A percentile compares a stretch with the other conserved stretches of the same genome.
Evolutionary conservation across 2,888 invertebrate genomes (phyloP).

Genomic region (Salpingus planirostris): DNA sequence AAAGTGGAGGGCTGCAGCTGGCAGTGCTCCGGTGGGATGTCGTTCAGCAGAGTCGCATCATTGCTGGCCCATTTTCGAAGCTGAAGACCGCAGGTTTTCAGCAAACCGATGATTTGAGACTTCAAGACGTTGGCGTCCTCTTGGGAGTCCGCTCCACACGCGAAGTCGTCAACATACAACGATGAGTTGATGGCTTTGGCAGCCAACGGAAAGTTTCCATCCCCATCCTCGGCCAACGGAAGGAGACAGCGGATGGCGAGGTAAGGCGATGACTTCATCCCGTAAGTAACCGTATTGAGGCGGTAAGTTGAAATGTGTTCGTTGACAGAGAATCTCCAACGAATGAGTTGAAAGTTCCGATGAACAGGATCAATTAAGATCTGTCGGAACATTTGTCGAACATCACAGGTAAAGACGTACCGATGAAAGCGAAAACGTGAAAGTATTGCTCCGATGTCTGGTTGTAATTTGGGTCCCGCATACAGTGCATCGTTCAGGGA

Average conservation of each 20-base stretch:
- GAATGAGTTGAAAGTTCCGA: slow-evolving; percentile 9
- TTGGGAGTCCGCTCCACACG: slow-evolving; percentile 2
- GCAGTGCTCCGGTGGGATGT: slow-evolving; percentile 6
- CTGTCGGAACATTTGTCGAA: slow-evolving; percentile 15
- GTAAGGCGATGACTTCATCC: slow-evolving; percentile 5
- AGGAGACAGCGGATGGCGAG: slow-evolving; percentile 5
- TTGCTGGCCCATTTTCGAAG: slow-evolving; percentile 8
- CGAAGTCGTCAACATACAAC: slow-evolving; percentile 7
- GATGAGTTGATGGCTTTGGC: slow-evolving; percentile 1
- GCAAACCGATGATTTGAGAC: background rate
- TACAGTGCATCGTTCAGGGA: slow-evolving; percentile 11
- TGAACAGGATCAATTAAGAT: slow-evolving; percentile 11
- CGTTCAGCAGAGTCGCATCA: slow-evolving; percentile 1
- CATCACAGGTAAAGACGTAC: slow-evolving; percentile 9
- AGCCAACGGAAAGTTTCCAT: slow-evolving; percentile 3
- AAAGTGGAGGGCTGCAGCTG: slow-evolving; percentile 1
- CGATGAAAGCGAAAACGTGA: slow-evolving; percentile 7
- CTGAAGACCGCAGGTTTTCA: slow-evolving; percentile 1
- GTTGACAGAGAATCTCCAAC: slow-evolving; percentile 5
- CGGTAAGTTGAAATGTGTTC: slow-evolving; percentile 4
- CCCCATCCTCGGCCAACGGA: slow-evolving; percentile 3
- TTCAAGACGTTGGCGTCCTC: slow-evolving; percentile 1
- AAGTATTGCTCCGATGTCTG: slow-evolving; percentile 6
- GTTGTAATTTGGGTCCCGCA: slow-evolving; percentile 10
- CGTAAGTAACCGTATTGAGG: slow-evolving; percentile 8